Evolutionary conservation across 2,797 vertebrate species (phyloP), one percentile per base, ranked within the genome.

Genomic region (Poecilia picta): DNA sequence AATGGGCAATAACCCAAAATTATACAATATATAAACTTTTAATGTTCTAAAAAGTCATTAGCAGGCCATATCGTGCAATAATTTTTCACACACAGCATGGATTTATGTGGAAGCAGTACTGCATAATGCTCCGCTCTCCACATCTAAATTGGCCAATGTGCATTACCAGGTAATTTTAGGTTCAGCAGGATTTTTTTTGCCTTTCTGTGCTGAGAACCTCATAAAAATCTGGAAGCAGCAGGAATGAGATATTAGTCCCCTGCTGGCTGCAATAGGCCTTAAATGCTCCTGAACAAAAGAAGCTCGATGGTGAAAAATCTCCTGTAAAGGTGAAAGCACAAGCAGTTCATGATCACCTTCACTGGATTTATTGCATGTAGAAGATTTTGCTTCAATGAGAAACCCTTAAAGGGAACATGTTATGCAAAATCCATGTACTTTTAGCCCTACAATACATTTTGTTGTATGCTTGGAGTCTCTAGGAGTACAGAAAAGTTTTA

Each of bases 101-200:
- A 76, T 85, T 88, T 77, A 87, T 74, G 84, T 84, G 79, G 81
- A 76, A 76, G 86, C 79, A 89, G 88, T 81, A 75, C 85, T 36
- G 72, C 77, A 75, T 87, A 81, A 89, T 91, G 89, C 36, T 46
- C 70, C 15, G 74, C 82, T 80, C 89, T 87, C 87, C 78, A 74
- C 81, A 82, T 90, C 76, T 75, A 89, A 90, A 93, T 93, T 86
- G 89, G 87, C 77, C 74, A 49, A 39, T 39, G 79, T 84, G 84
- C 92, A 92, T 93, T 90, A 91, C 80, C 76, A 83, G 85, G 88
- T 93, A 89, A 94, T 91, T 90, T 89, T 83, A n/a, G 36, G 75
- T 91, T 85, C 83, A 86, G 84, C 66, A 15, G 88, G 91, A 84
- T 82, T 84, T 39, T 41, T 70, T 70, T 84, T 88, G 82, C 59